Evolutionary conservation across 2,113 vertebrate species (phyloP).

Genomic region (Indri indri): DNA sequence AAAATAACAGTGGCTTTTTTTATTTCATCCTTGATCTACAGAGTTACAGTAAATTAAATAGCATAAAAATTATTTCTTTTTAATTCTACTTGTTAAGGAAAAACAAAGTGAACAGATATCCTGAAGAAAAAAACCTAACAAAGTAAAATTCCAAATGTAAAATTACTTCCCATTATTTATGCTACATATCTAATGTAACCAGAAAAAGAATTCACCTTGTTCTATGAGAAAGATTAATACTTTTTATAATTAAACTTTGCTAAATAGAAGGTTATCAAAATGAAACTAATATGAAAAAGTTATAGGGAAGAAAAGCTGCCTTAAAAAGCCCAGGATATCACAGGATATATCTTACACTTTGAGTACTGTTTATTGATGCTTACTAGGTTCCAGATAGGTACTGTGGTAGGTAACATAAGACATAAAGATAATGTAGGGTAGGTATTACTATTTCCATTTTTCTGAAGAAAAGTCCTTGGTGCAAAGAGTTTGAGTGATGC

Average conservation of each 20-base stretch:
- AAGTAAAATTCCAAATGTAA: conserved; percentile 29
- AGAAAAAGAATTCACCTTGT: conserved; percentile 13
- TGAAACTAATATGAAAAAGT: not conserved
- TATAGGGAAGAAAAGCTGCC: not conserved
- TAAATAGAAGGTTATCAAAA: conserved; percentile 20
- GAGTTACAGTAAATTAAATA: conserved; percentile 1
- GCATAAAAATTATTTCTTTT: not conserved
- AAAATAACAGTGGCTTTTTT: not conserved
- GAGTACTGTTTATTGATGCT: not conserved
- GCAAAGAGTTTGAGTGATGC: not conserved
- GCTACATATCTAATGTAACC: not conserved
- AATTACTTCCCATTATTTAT: conserved; percentile 31
- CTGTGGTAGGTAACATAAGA: not conserved
- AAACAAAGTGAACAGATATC: not conserved
- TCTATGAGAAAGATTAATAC: conserved; percentile 12
- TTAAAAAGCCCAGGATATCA: not conserved
- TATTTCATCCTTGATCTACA: conserved; percentile 4
- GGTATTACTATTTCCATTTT: not conserved
- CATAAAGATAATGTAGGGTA: not conserved
- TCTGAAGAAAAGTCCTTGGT: conserved; percentile 1
- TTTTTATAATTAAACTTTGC: conserved; percentile 19
- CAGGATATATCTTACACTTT: not conserved
- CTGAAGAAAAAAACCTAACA: conserved; percentile 22
- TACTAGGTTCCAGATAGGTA: not conserved
- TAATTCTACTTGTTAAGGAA: conserved; percentile 9